These are phyloP conservation scores for Rotaria sp. DNA, from an alignment of 2,888 invertebrate genomes.

Conservation along the genomic window DNA sequence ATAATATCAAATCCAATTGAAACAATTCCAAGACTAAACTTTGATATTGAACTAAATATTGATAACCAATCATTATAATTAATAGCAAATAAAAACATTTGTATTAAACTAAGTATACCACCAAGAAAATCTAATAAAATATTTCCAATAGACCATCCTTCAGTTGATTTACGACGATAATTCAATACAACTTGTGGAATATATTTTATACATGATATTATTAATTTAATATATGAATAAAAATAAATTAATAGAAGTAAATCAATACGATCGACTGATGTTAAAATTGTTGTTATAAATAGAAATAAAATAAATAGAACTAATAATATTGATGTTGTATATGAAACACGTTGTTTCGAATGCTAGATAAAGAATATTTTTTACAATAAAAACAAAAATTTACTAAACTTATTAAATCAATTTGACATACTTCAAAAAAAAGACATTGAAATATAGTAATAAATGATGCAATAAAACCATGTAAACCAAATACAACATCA, in stretches of 20 bases:
- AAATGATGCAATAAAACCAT: slow-evolving; percentile 76
- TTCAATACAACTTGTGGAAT: slow-evolving; percentile 95
- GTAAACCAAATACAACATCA: slow-evolving; percentile 68
- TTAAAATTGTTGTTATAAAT: slow-evolving; percentile 63
- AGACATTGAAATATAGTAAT: slow-evolving; percentile 80
- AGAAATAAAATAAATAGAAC: slow-evolving; percentile 64
- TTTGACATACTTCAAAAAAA: slow-evolving; percentile 60
- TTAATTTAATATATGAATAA: slow-evolving; percentile 88
- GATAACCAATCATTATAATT: slow-evolving; percentile 77
- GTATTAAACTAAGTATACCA: slow-evolving; percentile 81
- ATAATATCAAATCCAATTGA: slow-evolving; percentile 89
- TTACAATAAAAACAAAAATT: no score
- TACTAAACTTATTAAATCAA: no score
- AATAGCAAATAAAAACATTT: slow-evolving; percentile 87
- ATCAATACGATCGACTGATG: slow-evolving; percentile 62
- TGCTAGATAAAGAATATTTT: neutral
- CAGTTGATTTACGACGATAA: slow-evolving; percentile 85
- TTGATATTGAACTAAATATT: slow-evolving; percentile 91
- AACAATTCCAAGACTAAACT: slow-evolving; percentile 92
- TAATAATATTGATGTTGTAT: slow-evolving; percentile 64
- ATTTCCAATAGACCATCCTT: slow-evolving; percentile 97
- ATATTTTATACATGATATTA: slow-evolving; percentile 91
- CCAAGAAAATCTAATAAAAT: slow-evolving; percentile 91
- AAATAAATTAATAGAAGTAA: slow-evolving; percentile 87
- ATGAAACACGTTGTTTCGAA: neutral